A percentile compares a stretch with the other conserved stretches of the same genome.
Conservation (phyloP, 2,797 vertebrate genomes). For the Tenualosa ilisha region DNA sequence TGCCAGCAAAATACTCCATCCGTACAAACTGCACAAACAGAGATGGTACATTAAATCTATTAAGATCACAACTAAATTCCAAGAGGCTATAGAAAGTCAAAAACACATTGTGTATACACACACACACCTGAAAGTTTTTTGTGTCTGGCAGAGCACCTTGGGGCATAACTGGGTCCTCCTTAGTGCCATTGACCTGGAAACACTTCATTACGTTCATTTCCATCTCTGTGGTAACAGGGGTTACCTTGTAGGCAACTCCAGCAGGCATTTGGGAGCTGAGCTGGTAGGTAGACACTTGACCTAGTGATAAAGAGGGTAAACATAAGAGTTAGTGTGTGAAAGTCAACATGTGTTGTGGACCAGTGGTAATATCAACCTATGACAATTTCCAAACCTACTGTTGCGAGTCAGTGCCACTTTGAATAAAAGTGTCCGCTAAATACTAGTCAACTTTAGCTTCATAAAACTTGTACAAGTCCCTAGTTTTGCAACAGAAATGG, state of each 20-base stretch:
- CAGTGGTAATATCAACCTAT: too few species aligned
- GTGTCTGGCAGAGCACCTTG: conserved; percentile 71
- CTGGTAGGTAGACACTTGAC: conserved; percentile 80
- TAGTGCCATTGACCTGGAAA: conserved; percentile 80
- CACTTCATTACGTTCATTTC: conserved; percentile 78
- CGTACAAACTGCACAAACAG: conserved; percentile 71
- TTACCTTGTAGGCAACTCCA: conserved; percentile 76
- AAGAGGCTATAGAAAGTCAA: neutral
- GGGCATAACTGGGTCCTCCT: conserved; percentile 64
- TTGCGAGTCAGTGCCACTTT: too few species aligned
- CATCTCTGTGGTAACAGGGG: conserved; percentile 76
- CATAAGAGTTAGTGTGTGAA: neutral
- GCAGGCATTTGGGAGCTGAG: conserved; percentile 65
- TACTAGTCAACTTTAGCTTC: too few species aligned
- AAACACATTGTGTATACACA: neutral
- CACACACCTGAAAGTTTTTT: conserved; percentile 72
- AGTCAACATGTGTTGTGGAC: neutral
- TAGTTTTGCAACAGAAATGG: neutral
- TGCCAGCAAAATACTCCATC: conserved; percentile 73
- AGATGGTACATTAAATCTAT: conserved; percentile 55
- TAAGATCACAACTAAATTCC: neutral
- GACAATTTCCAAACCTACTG: too few species aligned
- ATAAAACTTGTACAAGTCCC: neutral
- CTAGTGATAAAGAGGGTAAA: conserved; percentile 49
- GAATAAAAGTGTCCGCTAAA: too few species aligned